Evolutionary conservation across 2,113 vertebrate genomes (phyloP), one percentile per base, ranked within the genome.

Genomic region (Elgaria multicarinata): DNA sequence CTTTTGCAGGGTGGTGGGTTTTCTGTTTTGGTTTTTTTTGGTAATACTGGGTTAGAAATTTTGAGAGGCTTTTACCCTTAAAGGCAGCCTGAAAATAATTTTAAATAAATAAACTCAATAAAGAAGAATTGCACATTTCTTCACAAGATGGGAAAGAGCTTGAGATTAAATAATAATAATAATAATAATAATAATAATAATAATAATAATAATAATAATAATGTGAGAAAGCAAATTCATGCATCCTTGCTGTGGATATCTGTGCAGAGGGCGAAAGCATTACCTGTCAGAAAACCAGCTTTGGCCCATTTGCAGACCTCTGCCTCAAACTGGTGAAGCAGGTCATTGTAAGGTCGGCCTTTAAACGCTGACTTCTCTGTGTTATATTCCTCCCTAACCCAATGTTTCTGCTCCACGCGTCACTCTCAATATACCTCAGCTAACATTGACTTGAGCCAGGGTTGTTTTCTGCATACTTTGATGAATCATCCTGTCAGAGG

Each of bases 401-500:
- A 2, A 7, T 62, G 71, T 83, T 93, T 89, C 71, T 62, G 77
- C 12, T 4, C 46, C 10, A 71, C 28, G 3, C 1, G 33, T 91
- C n/a, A 44, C 10, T 69, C 36, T 87, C 53, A 33, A 20, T 36
- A 67, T 46, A 31, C 71, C n/a, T 87, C 28, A 36, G 77, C 50
- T 53, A 87, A 58, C 36, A 36, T 13, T 83, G 46, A 50, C 44
- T 77, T 22, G 9, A n/a, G 33, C 28, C 33, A 67, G 78, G 20
- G 74, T 33, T 83, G 58, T 53, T 66, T 64, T 42, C 71, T 71
- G 12, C 53, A n/a, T n/a, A 12, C 44, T 83, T 82, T 87, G 69
- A 87, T 80, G 46, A 76, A 71, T 84, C 72, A 44, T 87, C 87
- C 79, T 24, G 86, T 93, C 85, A 62, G 28, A 88, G 88, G 31